Base-by-base conservation (phyloP, 2,888 invertebrate genomes). In the Harmothoe impar region DNA sequence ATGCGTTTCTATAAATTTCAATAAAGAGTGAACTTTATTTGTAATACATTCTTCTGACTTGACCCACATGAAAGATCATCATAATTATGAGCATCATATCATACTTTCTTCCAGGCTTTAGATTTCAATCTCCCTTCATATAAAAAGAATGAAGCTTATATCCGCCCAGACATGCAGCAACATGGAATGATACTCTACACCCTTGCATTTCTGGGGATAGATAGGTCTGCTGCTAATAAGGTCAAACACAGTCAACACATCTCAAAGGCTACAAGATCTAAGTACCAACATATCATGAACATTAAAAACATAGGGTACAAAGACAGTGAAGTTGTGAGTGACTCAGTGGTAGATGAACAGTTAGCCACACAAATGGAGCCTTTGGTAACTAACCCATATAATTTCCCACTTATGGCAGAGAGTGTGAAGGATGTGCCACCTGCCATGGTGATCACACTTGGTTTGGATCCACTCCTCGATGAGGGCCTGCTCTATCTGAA, bases 361-460 rank as follows among this genome's bases (percentile, higher is more conserved):
- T 29, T 88, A 0, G 52, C 54, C 1, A 29, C 23, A 56, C 20
- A 23, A 56, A 20, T 88, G 51, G 56, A 88, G 23, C 31, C 52
- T 23, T 12, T n/a, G 1, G 12, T 88, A 0, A 88, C 88, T 31
- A 29, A 88, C 23, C 88, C 52, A 0, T 52, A 88, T 31, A 52
- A 52, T 29, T 88, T 88, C 29, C 88, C 88, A 23, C 51, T 88
- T 0, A 88, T 88, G 88, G 88, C 88, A 31, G 56, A 88, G 15
- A 54, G 29, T 25, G 52, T 88, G 1, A 29, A 12, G 20, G 10
- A 31, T 29, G 54, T 88, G 88, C 88, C 88, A 20, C 29, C 88
- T 23, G 56, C 88, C 20, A n/a, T 88, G 25, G 88, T 88, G 25
- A n/a, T 88, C 25, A 88, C 88, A 15, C 17, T 54, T 23, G 56